Evolutionary conservation across 53 echinoderm and acorn worm species (phyloP).

Genomic region (Patiria pectinifera): DNA sequence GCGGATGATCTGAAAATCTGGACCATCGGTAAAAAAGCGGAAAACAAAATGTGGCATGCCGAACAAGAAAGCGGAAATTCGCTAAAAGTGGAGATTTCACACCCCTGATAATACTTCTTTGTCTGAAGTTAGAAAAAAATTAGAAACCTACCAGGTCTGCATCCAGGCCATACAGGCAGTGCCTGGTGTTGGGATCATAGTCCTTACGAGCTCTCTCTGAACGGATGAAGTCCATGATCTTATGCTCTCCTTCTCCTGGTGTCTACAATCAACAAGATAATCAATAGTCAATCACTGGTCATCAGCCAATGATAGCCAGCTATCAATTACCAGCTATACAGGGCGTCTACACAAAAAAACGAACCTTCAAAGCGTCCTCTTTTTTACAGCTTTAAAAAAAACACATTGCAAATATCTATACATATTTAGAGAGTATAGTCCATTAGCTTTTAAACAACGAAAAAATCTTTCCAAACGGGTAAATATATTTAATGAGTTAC

Average conservation of each 20-base stretch:
- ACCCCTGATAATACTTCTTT: not conserved
- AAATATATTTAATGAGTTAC: too few species aligned
- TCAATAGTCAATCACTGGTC: not conserved
- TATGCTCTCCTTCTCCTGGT: constrained; percentile 97
- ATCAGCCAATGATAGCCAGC: not conserved
- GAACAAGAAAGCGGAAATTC: not conserved
- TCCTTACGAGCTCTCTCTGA: constrained; percentile 78
- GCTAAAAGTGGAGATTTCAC: not conserved
- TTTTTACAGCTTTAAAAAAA: too few species aligned
- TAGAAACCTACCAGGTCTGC: constrained; percentile 85
- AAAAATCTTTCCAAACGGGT: too few species aligned
- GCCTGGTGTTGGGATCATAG: constrained; percentile 94
- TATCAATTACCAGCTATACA: not conserved
- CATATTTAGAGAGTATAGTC: too few species aligned
- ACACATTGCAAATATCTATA: too few species aligned
- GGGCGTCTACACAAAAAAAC: not conserved
- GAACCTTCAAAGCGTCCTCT: not conserved
- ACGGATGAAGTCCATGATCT: constrained; percentile 98
- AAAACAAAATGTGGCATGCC: too few species aligned
- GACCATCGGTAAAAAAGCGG: not conserved
- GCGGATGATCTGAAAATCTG: not conserved
- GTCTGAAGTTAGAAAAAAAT: not conserved
- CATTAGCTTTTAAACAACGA: too few species aligned
- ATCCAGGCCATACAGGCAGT: constrained; percentile 96
- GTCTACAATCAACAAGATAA: constrained; percentile 69